These are phyloP conservation scores for Riptortus pedestris DNA, from an alignment of 1,140 invertebrate species.

Conservation along the genomic window DNA sequence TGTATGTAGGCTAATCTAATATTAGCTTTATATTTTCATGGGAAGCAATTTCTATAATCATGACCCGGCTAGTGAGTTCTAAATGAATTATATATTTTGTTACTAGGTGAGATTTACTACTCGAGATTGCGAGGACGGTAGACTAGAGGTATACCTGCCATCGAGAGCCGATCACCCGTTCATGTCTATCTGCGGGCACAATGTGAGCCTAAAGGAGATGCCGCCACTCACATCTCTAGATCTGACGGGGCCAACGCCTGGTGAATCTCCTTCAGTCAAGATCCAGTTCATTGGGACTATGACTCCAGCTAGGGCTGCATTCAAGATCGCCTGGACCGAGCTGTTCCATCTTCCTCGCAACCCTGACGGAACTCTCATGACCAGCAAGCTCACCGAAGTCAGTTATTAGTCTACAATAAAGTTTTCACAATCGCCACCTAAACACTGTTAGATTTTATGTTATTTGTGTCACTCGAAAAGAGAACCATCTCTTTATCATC, in stretches of 20 bases:
- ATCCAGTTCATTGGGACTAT: slow-evolving; percentile 60
- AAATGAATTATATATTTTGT: no score
- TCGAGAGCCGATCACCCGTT: slow-evolving; percentile 51
- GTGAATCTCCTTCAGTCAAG: slow-evolving; percentile 42
- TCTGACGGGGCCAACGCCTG: slow-evolving; percentile 46
- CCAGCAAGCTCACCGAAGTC: slow-evolving; percentile 51
- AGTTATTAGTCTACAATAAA: no score
- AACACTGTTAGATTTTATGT: no score
- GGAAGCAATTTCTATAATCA: no score
- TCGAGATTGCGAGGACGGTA: slow-evolving; percentile 68
- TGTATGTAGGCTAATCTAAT: no score
- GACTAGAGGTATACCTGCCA: slow-evolving; percentile 68
- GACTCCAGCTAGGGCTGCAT: slow-evolving; percentile 65
- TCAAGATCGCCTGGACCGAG: slow-evolving; percentile 81
- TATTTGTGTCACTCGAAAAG: no score
- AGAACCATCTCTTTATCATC: no score
- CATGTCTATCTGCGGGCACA: slow-evolving; percentile 69
- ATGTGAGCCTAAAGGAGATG: slow-evolving; percentile 63
- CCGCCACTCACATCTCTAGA: slow-evolving; percentile 65
- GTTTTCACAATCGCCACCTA: neutral
- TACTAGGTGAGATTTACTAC: slow-evolving; percentile 52
- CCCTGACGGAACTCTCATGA: slow-evolving; percentile 64
- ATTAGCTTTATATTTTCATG: no score
- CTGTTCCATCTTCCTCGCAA: slow-evolving; percentile 75
- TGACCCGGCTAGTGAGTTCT: no score